phyloP scores from a whole-genome alignment of 2,113 vertebrate species.

The Chaenogobius annularis region DNA sequence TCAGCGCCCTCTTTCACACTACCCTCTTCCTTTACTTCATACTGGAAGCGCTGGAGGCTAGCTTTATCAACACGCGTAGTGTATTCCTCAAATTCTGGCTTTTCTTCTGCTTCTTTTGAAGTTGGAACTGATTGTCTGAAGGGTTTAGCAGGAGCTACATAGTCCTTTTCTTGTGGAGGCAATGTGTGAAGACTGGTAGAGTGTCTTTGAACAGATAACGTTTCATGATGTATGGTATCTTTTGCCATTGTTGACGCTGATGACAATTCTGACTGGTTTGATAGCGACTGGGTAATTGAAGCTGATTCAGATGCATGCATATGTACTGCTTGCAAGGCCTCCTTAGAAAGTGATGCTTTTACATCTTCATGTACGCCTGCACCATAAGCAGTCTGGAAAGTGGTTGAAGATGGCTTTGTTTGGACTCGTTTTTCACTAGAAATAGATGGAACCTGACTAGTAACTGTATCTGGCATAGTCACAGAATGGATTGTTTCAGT shows the following conservation, averaged over 20 bases:
- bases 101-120: background rate
- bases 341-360: background rate
- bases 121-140: slow-evolving; percentile 8
- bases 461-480: slow-evolving; percentile 3
- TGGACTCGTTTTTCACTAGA: background rate
- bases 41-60: slow-evolving; percentile 34
- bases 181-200: slow-evolving; percentile 4
- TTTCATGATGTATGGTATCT: background rate
- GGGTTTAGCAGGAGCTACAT: background rate
- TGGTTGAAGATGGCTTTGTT: slow-evolving; percentile 4
- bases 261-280: background rate
- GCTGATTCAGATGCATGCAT: background rate
- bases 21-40: slow-evolving; percentile 33
- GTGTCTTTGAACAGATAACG: slow-evolving; percentile 8
- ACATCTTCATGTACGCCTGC: slow-evolving; percentile 1
- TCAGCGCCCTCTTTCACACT: slow-evolving; percentile 9
- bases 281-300: background rate
- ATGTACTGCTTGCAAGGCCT: background rate
- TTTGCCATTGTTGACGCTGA: slow-evolving; percentile 1
- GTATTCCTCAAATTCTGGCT: slow-evolving; percentile 11
- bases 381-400: background rate
- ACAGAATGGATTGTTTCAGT: slow-evolving; percentile 13
- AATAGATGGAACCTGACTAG: slow-evolving; percentile 3
- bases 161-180: slow-evolving; percentile 19
- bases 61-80: slow-evolving; percentile 26